Base-by-base conservation (phyloP, 2,113 vertebrate species). In the Myrmecobius fasciatus region DNA sequence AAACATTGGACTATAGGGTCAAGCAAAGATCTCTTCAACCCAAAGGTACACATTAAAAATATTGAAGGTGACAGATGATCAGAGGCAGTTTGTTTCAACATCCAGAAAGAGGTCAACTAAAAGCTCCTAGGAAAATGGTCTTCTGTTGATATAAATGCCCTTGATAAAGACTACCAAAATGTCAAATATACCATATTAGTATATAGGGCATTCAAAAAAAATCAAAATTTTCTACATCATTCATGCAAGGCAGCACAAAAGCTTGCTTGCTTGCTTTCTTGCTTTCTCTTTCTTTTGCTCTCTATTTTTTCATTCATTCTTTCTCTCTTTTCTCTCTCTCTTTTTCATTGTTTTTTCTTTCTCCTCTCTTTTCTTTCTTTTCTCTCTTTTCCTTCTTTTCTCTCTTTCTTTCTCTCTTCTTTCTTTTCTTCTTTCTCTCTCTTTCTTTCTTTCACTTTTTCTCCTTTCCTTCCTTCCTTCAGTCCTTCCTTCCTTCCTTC, bases 191-290 rank as follows among this genome's bases (percentile, higher is more conserved):
- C 0, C 26, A 24, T 43, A 47, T 3, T 0, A 53, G 52, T 47
- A 88, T 49, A 47, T 28, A 25, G 22, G 52, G 20, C 4, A 47
- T 8, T 48, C n/a, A 51, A 90, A 25, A 91, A 31, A 53, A 0
- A 89, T 56, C 75, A 43, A 96, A 91, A 36, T 8, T 90, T 60
- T 47, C 53, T 0, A 11, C 67, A 9, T 14, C 43, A 52, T 49
- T 25, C 20, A 12, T 26, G 25, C 24, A 92, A 95, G 93, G 94
- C 91, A 36, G 89, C 67, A 75, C 83, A 83, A 60, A 26, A 92
- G 75, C 1, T 0, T 25, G n/a, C 26, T 31, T 60, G 3, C 3
- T 46, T 51, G 4, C 4, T 51, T 11, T 51, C 49, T 51, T 1
- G 9, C 49, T 51, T 1, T 51, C 9, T 51, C 49, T 51, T 1